These are phyloP conservation scores for Pteropus alecto DNA, from an alignment of 2,113 vertebrate genomes.

Conservation along the genomic window DNA sequence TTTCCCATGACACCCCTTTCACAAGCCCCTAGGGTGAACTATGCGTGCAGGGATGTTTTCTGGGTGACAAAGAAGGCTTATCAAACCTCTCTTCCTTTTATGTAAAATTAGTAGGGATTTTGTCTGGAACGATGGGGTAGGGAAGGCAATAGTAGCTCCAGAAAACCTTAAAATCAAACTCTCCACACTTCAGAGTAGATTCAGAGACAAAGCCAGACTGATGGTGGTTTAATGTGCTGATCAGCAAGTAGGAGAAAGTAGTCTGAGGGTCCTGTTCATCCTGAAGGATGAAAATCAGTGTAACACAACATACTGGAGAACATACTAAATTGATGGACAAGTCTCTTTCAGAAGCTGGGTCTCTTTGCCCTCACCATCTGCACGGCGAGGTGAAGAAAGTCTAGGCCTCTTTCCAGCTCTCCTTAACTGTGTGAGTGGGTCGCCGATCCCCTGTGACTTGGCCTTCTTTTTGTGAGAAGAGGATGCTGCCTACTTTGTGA, in stretches of 20 bases:
- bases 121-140: background rate
- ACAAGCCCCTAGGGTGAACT: fast-evolving
- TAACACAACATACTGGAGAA: too few species aligned
- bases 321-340: fast-evolving
- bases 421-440: background rate
- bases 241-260: background rate
- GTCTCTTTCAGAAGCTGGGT: background rate
- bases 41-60: background rate
- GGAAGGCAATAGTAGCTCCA: background rate
- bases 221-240: fast-evolving
- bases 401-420: background rate
- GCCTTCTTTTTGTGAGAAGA: background rate
- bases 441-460: background rate
- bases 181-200: background rate
- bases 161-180: background rate
- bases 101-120: background rate
- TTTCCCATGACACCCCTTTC: background rate
- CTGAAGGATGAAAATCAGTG: fast-evolving
- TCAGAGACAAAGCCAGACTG: background rate
- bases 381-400: fast-evolving
- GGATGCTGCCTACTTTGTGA: background rate
- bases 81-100: background rate
- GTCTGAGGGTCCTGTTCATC: fast-evolving
- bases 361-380: too few species aligned
- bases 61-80: background rate